A percentile compares a stretch with the other conserved stretches of the same genome.
These are phyloP conservation scores for Aquatica leii DNA, from an alignment of 2,888 invertebrate species.

Conservation along the genomic window DNA sequence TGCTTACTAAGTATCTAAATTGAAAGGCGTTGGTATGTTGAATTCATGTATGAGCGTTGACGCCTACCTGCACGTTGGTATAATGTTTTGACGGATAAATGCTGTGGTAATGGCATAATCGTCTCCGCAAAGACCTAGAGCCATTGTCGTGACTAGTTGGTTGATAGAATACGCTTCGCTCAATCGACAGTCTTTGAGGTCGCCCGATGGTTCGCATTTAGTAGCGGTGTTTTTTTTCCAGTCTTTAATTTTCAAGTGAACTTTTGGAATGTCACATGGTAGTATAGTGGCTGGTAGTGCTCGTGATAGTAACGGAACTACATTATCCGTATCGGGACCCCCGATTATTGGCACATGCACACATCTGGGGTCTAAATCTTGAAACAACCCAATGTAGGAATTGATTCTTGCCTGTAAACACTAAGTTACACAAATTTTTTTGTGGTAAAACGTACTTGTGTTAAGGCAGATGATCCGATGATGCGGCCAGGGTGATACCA, in stretches of 20 bases:
- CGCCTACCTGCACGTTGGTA: slow-evolving; percentile 54
- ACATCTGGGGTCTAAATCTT: slow-evolving; percentile 65
- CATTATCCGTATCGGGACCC: slow-evolving; percentile 71
- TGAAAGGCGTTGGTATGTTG: no score
- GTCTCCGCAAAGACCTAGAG: slow-evolving; percentile 55
- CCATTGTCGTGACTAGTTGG: slow-evolving; percentile 52
- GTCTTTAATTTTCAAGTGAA: slow-evolving; percentile 11
- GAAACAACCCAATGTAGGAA: slow-evolving; percentile 67
- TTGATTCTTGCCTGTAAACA: slow-evolving; percentile 64
- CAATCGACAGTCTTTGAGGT: slow-evolving; percentile 15
- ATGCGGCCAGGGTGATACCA: slow-evolving; percentile 59
- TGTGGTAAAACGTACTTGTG: slow-evolving; percentile 46
- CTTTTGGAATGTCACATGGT: slow-evolving; percentile 46
- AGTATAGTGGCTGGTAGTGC: slow-evolving; percentile 61
- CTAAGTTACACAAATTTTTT: not conserved
- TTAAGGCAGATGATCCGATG: slow-evolving; percentile 53
- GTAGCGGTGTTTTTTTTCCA: not conserved
- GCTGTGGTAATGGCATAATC: slow-evolving; percentile 48
- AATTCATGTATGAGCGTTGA: no score
- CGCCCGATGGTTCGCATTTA: not conserved
- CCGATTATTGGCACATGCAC: slow-evolving; percentile 71
- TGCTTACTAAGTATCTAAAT: slow-evolving; percentile 53
- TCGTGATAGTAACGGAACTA: slow-evolving; percentile 71
- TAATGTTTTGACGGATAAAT: slow-evolving; percentile 51
- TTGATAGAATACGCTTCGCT: slow-evolving; percentile 53